Evolutionary conservation across 2,797 vertebrate genomes (phyloP), one percentile per base, ranked within the genome.

Genomic region (Enteromius treurensis): DNA sequence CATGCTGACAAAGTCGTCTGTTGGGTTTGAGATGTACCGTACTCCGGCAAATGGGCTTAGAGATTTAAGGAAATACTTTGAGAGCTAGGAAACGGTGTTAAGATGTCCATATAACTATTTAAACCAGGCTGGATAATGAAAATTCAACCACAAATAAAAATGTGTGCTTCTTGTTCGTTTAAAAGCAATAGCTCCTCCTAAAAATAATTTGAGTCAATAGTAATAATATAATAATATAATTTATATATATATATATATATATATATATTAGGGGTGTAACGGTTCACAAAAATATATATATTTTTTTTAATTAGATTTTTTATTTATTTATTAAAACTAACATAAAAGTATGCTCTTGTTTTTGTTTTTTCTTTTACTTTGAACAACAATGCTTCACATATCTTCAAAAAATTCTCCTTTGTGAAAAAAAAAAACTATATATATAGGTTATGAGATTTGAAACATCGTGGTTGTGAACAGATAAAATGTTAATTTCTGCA

Each of bases 1-100:
- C 80, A 75, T 26, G 47, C 58, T 75, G 60, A 82, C 70, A 23
- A 51, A 67, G 80, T 53, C 17, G 9, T 81, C 68, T 21, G 26
- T 47, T 19, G 51, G 60, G 80, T 65, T 79, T 4, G 11, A 79
- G 67, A 82, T 77, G 47, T 55, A 67, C 79, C 2, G 4, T 51
- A 40, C 42, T 47, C 53, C 19, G 67, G 32, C 19, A 68, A 49
- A 7, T 64, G 45, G 65, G 55, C 60, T 67, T 75, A 17, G 26
- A 62, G 70, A 81, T 37, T 82, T 42, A 5, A 49, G n/a, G 45
- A 82, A 40, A 67, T 42, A 19, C 19, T 55, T 70, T 47, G 23
- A 80, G 53, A 81, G 40, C 40, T 82, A 40, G 45, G 6, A 42
- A 40, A 40, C 53, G 21, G 10, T 40, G 45, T 71, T 62, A n/a